Base-by-base conservation (phyloP, 2,113 vertebrate species). In the Oxygymnocypris stewartii region DNA sequence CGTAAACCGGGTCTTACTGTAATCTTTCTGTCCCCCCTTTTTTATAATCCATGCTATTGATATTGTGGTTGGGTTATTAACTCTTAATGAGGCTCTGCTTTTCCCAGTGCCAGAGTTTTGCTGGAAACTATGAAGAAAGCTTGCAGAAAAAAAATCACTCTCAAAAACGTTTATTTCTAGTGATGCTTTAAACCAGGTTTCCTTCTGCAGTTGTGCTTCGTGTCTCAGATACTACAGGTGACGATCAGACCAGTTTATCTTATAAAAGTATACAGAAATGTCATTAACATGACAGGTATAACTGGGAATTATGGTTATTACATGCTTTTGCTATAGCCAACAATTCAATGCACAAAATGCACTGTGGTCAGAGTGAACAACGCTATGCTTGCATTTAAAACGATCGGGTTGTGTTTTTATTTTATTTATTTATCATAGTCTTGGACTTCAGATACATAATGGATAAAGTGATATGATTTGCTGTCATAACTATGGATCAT, bases 1-100 rank as follows among this genome's bases (percentile, higher is more conserved):
- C 91, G 92, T 90, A 93, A 94, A 91, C 91, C 88, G 91, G 90
- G 90, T 92, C 92, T 94, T 93, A 93, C 93, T 92, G 91, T 92
- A 95, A 94, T 93, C 92, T 91, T 86, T 93, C 92, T 89, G 85
- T 71, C 51, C 63, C 65, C 57, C 14, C 51, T 6, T 57, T 86
- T 51, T 37, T 77, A 76, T 82, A 76, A 76, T 73, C 61, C 91
- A 57, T 75, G 89, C 93, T 94, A 94, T 93, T 92, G 93, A 95
- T 94, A 92, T 79, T 92, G 92, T 88, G 93, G 92, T 92, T 91
- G 92, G 89, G 92, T 94, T 93, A 94, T 94, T 84, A 86, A 84
- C 88, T 76, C 59, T 78, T 83, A 93, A 94, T 94, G 91, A 92
- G 91, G 88, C 91, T 59, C 71, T 87, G 85, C 88, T 86, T 88